Conservation (phyloP, 2,888 invertebrate species). For the Notodonta dromedarius region DNA sequence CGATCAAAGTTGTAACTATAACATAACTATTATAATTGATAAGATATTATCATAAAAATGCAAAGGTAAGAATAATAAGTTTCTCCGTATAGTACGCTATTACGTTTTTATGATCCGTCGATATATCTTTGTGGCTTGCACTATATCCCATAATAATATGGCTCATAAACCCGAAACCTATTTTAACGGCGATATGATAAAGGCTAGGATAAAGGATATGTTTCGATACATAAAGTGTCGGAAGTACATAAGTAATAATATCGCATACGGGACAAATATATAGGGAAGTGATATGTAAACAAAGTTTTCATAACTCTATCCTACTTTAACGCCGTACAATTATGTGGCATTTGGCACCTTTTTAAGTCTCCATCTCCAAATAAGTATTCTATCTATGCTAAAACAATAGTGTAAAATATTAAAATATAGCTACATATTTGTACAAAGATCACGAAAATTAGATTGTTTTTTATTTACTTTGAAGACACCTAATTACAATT, state of each 20-base stretch:
- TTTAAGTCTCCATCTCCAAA: constrained; percentile 46
- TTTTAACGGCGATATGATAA: constrained; percentile 63
- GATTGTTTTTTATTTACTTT: constrained; percentile 20
- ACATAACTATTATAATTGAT: not conserved
- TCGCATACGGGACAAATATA: constrained; percentile 33
- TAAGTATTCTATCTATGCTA: constrained; percentile 33
- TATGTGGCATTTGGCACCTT: constrained; percentile 57
- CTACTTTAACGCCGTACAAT: constrained; percentile 38
- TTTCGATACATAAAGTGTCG: constrained; percentile 27
- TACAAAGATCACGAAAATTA: constrained; percentile 35
- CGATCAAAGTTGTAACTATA: no score
- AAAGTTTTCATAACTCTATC: constrained; percentile 38
- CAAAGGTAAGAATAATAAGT: not conserved
- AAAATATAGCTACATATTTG: constrained; percentile 35
- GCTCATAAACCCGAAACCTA: constrained; percentile 58
- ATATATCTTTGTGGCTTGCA: constrained; percentile 44
- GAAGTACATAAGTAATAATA: constrained; percentile 21
- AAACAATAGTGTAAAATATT: constrained; percentile 29
- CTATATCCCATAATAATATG: constrained; percentile 48
- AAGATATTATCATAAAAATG: not conserved
- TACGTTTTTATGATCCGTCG: constrained; percentile 49
- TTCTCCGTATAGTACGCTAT: constrained; percentile 37
- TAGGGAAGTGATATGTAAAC: constrained; percentile 52
- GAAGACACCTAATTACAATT: constrained; percentile 40
- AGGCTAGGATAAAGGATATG: constrained; percentile 71